These are phyloP conservation scores for Phengaris arion DNA, from an alignment of 2,888 invertebrate species.

Conservation along the genomic window DNA sequence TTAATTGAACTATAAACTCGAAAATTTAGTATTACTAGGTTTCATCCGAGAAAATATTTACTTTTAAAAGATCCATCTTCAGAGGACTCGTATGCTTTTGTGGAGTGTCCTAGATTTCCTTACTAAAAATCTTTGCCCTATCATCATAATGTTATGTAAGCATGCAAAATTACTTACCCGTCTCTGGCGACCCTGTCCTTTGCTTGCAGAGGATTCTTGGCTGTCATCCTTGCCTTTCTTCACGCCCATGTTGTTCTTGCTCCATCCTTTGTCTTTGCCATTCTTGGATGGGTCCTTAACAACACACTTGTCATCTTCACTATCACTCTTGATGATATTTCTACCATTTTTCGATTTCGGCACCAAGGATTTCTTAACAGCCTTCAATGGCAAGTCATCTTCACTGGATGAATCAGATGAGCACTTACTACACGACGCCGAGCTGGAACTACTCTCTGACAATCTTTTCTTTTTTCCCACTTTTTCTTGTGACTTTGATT, in stretches of 20 bases:
- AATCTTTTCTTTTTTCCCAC: slow-evolving; percentile 45
- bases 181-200: slow-evolving; percentile 62
- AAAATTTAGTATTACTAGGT: too few species aligned
- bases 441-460: slow-evolving; percentile 70
- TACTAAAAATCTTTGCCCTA: too few species aligned
- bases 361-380: slow-evolving; percentile 63
- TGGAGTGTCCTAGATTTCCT: too few species aligned
- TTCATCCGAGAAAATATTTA: too few species aligned
- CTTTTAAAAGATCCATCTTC: too few species aligned
- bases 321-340: slow-evolving; percentile 53
- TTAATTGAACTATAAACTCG: too few species aligned
- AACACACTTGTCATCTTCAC: slow-evolving; percentile 58
- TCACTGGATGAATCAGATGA: slow-evolving; percentile 71
- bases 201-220: slow-evolving; percentile 53
- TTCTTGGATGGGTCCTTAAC: slow-evolving; percentile 56
- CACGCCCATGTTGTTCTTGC: slow-evolving; percentile 51
- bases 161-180: slow-evolving; percentile 57
- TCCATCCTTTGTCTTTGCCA: slow-evolving; percentile 59
- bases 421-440: slow-evolving; percentile 75
- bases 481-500: slow-evolving; percentile 44
- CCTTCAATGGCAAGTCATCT: slow-evolving; percentile 67
- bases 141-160: background rate
- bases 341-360: slow-evolving; percentile 56
- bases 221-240: slow-evolving; percentile 66
- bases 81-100: too few species aligned